Evolutionary conservation across 2,113 vertebrate species (phyloP), one percentile per base, ranked within the genome.

Genomic region (Parotia lawesii): DNA sequence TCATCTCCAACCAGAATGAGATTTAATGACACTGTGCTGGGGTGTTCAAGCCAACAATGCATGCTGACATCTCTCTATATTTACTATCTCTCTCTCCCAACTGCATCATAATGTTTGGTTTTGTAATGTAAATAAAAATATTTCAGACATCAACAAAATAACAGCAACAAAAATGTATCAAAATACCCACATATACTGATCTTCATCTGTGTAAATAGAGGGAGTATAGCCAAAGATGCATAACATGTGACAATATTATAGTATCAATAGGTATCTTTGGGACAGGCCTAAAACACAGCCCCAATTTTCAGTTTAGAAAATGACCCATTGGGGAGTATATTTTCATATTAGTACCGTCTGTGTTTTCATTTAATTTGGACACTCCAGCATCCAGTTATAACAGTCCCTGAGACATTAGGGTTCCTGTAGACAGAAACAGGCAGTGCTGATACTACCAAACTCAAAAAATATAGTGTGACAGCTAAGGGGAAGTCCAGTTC

Each of bases 101-200:
- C 12, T 57, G 28, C 14, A 71, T 47, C 18, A 8, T 51, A 67
- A 76, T 44, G 14, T 38, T 87, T 94, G 18, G 53, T 7, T 86
- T 77, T 75, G 13, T 56, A 74, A 90, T 14, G n/a, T 81, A 90
- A 95, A 87, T 45, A 95, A 74, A 88, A 92, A 84, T 71, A 89
- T 64, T 84, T 81, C n/a, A 33, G 84, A 87, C 48, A 90, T 70
- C 79, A 90, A 70, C 20, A 90, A 92, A 93, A 92, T 37, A 12
- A 61, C 42, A 84, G 25, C 3, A 51, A 62, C 72, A 78, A n/a
- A 40, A 40, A 40, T 15, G 17, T 28, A 66, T 61, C 45, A 92
- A 62, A 92, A 87, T 51, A 31, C 2, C 12, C 48, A 71, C 9
- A 64, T 19, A 54, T 5, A 76, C 16, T 64, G 38, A 86, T 71